Evolutionary conservation across 2,113 vertebrate species (phyloP).

Genomic region (Megalops atlanticus): DNA sequence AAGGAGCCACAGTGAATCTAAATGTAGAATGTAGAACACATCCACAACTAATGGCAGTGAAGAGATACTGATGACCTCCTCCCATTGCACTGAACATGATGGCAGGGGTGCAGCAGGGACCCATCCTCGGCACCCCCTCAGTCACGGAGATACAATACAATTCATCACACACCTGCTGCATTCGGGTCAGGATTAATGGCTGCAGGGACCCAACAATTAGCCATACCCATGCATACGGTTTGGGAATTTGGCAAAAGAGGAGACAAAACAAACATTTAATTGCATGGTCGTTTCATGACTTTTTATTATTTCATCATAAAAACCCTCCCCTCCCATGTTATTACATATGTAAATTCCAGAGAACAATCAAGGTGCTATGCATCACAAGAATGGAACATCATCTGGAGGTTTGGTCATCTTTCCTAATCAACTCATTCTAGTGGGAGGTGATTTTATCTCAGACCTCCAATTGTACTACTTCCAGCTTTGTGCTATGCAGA

Average conservation of each 20-base stretch:
- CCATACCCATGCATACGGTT: constrained; percentile 24
- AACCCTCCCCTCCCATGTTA: constrained; percentile 42
- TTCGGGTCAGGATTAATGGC: not conserved
- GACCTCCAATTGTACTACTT: constrained; percentile 58
- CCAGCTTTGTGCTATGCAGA: constrained; percentile 48
- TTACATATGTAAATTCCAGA: constrained; percentile 33
- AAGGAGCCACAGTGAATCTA: not conserved
- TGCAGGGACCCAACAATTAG: not conserved
- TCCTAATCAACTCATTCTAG: constrained; percentile 55
- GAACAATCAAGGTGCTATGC: constrained; percentile 36
- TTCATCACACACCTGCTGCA: not conserved
- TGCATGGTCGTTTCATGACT: constrained; percentile 46
- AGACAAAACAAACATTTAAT: constrained; percentile 44
- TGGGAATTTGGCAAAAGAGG: constrained; percentile 42
- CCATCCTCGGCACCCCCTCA: not conserved
- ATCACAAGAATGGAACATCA: constrained; percentile 52
- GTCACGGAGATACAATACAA: not conserved
- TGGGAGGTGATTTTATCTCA: constrained; percentile 63
- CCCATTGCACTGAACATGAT: not conserved
- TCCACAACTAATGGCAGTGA: not conserved
- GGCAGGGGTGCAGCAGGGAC: not conserved
- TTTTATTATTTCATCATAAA: constrained; percentile 25
- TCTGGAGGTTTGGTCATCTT: constrained; percentile 47
- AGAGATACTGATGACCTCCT: not conserved
- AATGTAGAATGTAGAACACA: not conserved